Evolutionary conservation across 2,888 invertebrate species (phyloP).

Genomic region (Lottia scabra): DNA sequence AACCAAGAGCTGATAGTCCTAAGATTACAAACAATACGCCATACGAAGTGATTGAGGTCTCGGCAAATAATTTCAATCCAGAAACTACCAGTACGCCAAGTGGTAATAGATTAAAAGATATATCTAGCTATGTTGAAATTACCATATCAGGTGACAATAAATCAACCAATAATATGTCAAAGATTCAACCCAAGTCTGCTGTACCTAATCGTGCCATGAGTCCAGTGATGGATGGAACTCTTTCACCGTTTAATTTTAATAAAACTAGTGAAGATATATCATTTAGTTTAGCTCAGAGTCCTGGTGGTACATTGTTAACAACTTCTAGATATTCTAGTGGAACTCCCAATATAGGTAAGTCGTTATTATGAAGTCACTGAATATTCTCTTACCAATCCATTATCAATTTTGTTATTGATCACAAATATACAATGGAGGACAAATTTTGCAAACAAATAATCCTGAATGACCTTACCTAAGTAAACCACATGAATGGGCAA

Average conservation of each 20-base stretch:
- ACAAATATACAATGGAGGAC: too few relatives aligned
- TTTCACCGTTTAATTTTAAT: conserved; percentile 11
- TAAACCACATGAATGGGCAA: too few relatives aligned
- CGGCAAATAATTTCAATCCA: not conserved
- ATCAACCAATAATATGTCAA: not conserved
- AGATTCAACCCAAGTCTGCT: not conserved
- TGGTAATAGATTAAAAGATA: conserved; percentile 6
- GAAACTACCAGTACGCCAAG: not conserved
- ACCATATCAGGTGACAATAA: conserved; percentile 11
- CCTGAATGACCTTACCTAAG: too few relatives aligned
- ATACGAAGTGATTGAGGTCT: not conserved
- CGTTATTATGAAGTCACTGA: too few relatives aligned
- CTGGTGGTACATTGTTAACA: conserved; percentile 14
- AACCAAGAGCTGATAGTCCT: not conserved
- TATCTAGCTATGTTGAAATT: conserved; percentile 21
- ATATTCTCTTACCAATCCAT: too few relatives aligned
- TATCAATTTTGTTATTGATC: too few relatives aligned
- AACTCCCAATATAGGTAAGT: conserved; percentile 49
- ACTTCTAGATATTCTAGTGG: conserved; percentile 37
- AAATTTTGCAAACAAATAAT: too few relatives aligned
- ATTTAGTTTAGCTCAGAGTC: conserved; percentile 17
- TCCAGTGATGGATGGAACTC: conserved; percentile 3
- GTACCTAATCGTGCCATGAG: conserved; percentile 14
- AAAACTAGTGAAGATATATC: conserved; percentile 8
- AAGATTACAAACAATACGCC: not conserved